Percentiles rank a stretch among this genome's conserved stretches.
Conservation (phyloP, 2,888 invertebrate species). For the Conistra vaccinii region DNA sequence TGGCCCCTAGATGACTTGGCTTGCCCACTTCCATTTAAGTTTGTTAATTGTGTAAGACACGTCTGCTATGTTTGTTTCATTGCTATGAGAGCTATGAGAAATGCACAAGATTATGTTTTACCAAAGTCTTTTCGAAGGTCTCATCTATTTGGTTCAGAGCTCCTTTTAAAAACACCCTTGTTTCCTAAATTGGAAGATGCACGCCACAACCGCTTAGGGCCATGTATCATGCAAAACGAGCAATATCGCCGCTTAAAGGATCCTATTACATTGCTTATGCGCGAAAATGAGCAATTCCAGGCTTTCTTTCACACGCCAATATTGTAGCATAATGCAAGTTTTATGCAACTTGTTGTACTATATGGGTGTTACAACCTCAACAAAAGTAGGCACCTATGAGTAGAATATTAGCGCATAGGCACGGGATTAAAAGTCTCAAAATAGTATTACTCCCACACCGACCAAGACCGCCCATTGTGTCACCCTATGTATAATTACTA, state of each 20-base stretch:
- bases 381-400: background rate
- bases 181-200: constrained; percentile 36
- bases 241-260: constrained; percentile 53
- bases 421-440: too few relatives aligned
- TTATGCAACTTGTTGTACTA: background rate
- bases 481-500: background rate
- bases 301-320: constrained; percentile 13
- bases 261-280: constrained; percentile 55
- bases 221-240: constrained; percentile 52
- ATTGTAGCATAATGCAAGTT: constrained; percentile 11
- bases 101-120: background rate
- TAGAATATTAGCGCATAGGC: too few relatives aligned
- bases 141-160: background rate
- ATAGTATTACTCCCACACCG: too few relatives aligned
- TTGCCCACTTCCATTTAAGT: too few relatives aligned
- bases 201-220: constrained; percentile 31
- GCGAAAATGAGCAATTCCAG: constrained; percentile 50
- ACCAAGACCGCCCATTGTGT: too few relatives aligned
- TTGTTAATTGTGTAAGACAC: too few relatives aligned
- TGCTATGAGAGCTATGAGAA: too few relatives aligned
- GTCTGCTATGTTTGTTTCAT: background rate
- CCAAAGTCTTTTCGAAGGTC: background rate
- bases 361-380: background rate
- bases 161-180: background rate
- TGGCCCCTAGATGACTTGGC: too few relatives aligned